Evolutionary conservation across 2,797 vertebrate genomes (phyloP), one percentile per base, ranked within the genome.

Genomic region (Brotula barbata): DNA sequence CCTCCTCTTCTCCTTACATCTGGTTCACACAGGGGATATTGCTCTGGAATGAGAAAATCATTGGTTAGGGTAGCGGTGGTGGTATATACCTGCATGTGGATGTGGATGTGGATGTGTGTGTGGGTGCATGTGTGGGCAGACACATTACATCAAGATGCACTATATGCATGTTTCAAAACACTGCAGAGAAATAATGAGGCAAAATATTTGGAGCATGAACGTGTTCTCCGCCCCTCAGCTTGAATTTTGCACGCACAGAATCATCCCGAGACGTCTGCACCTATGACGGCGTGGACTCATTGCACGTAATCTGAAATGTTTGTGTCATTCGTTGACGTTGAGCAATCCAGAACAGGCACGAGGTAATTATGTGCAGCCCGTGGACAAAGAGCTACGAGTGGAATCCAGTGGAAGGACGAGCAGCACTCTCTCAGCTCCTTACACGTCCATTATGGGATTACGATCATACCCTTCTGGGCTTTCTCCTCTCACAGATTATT

Each of bases 401-500:
- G 64, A 80, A 76, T 86, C 70, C 66, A 53, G 68, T 49, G 68
- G 80, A 52, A 69, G 78, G 62, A 81, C 46, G 52, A 72, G 58
- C 40, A 64, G 66, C 44, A 22, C 68, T 83, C 76, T 80, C 76
- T 77, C 73, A 75, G 70, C 44, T 60, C 79, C 48, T 68, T 49
- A 78, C 80, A 59, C 73, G 52, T 75, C 81, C 76, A 79, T 86
- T 88, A 85, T 83, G 63, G 78, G 80, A 85, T 87, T 85, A 85
- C 73, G 61, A 34, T 62, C 64, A 87, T 77, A 76, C 80, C 20
- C 41, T 78, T 71, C 66, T 65, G 62, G 65, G 68, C 77, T 61
- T 33, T 69, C 74, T 59, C 49, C 63, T 45, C 62, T 64, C 28
- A 43, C 61, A n/a, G n/a, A n/a, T n/a, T 58, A 53, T 62, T 67